A percentile compares a stretch with the other conserved stretches of the same genome.
Conservation (phyloP, 1,140 invertebrate species). For the Drosophila sturtevanti region DNA sequence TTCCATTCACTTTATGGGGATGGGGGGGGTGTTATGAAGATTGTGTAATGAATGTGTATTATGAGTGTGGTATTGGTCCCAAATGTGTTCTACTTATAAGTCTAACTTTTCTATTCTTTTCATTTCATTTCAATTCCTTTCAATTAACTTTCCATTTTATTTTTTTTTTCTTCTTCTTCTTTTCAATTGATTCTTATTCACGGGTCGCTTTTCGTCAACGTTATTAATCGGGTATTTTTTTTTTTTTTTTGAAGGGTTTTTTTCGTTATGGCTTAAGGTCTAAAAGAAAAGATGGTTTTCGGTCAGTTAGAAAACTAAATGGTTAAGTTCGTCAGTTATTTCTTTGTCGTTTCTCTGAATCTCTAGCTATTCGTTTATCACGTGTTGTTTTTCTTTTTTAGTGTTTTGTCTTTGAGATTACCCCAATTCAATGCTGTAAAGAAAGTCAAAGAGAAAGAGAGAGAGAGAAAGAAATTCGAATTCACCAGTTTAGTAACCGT, state of each 20-base stretch:
- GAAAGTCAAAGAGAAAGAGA: conserved; percentile 62
- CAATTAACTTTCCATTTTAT: too few relatives aligned
- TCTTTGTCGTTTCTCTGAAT: conserved; percentile 57
- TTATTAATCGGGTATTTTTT: conserved; percentile 25
- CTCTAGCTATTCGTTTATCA: conserved; percentile 66
- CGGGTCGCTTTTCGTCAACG: not conserved
- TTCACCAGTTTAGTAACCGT: conserved; percentile 78
- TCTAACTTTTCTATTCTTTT: conserved; percentile 44
- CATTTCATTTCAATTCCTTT: conserved; percentile 35
- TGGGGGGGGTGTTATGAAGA: conserved; percentile 18
- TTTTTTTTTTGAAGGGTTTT: conserved; percentile 26
- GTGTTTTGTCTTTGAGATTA: conserved; percentile 52
- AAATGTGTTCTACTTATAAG: conserved; percentile 71
- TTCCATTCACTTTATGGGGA: conserved; percentile 33
- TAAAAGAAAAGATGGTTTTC: conserved; percentile 4
- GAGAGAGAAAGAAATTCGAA: conserved; percentile 58
- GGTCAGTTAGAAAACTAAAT: conserved; percentile 56
- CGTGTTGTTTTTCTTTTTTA: conserved; percentile 34
- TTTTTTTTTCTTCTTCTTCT: not conserved
- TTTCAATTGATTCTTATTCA: too few relatives aligned
- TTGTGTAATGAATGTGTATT: conserved; percentile 20
- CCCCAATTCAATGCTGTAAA: conserved; percentile 74
- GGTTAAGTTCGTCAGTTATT: conserved; percentile 67
- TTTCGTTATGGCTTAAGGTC: conserved; percentile 56
- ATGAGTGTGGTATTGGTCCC: conserved; percentile 51